phyloP scores from a whole-genome alignment of 2,888 invertebrate genomes.

The Theodoxus fluviatilis region DNA sequence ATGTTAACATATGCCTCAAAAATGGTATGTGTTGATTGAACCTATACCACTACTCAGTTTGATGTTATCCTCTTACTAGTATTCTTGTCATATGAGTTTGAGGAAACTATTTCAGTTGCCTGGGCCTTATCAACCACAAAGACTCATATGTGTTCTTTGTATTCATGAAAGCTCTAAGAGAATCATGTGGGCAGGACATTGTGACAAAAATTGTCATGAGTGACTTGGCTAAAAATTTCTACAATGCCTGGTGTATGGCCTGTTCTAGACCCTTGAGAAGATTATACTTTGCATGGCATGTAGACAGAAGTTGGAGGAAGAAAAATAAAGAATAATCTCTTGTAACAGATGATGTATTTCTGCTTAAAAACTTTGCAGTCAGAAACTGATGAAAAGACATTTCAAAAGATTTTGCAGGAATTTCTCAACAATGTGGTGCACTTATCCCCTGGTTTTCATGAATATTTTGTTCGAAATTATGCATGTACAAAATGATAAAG shows the following conservation, averaged over 20 bases:
- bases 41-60: no score
- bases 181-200: constrained; percentile 15
- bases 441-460: not conserved
- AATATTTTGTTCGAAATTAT: constrained; percentile 17
- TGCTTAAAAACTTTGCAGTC: constrained; percentile 2
- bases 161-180: constrained; percentile 17
- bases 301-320: constrained; percentile 14
- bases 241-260: constrained; percentile 23
- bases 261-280: constrained; percentile 14
- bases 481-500: constrained; percentile 4
- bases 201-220: constrained; percentile 18
- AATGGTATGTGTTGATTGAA: no score
- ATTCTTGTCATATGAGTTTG: no score
- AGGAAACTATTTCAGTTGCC: no score
- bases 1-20: no score
- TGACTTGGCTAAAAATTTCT: constrained; percentile 15
- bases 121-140: no score
- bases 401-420: constrained; percentile 8
- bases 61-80: no score
- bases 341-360: not conserved
- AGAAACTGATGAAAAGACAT: constrained; percentile 7
- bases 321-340: not conserved
- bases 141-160: not conserved
- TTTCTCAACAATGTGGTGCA: not conserved
- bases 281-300: constrained; percentile 18